phyloP scores from a whole-genome alignment of 92 coral and sea anemone genomes.

The Diadumene lineata region DNA sequence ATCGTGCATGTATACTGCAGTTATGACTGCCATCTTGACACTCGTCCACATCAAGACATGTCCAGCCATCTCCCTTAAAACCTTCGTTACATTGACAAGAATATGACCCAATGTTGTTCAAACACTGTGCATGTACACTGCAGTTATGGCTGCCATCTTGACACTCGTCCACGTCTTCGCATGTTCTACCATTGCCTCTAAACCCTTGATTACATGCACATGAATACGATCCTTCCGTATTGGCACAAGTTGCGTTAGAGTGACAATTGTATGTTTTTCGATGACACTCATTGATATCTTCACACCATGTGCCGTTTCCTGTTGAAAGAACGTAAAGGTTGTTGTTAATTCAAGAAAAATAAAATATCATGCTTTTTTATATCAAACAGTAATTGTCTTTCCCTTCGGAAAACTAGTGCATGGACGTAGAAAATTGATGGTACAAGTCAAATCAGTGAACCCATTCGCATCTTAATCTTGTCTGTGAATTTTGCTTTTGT shows the following conservation, averaged over 20 bases:
- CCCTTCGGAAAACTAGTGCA: background rate
- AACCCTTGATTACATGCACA: conserved; percentile 25
- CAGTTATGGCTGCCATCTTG: conserved; percentile 2
- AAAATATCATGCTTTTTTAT: too few species aligned
- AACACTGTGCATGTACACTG: conserved; percentile 20
- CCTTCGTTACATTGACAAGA: conserved; percentile 19
- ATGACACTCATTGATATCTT: conserved; percentile 19
- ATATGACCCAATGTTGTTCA: conserved; percentile 19
- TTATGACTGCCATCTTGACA: background rate
- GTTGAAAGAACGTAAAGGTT: too few species aligned
- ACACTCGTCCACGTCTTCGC: conserved; percentile 18
- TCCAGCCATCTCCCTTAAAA: conserved; percentile 24
- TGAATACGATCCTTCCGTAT: conserved; percentile 26
- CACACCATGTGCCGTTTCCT: conserved; percentile 24
- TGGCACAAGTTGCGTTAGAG: conserved; percentile 14
- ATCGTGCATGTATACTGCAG: conserved; percentile 17
- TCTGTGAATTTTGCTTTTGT: too few species aligned
- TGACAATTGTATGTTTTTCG: conserved; percentile 8
- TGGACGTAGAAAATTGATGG: too few species aligned
- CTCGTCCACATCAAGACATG: conserved; percentile 22
- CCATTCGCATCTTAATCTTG: too few species aligned
- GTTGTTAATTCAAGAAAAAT: too few species aligned
- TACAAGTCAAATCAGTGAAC: too few species aligned
- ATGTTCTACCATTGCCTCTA: conserved; percentile 7
- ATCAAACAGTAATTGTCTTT: background rate